A percentile compares a stretch with the other conserved stretches of the same genome.
These are phyloP conservation scores for Podotricha telesiphe DNA, from an alignment of 2,888 invertebrate species.

Conservation along the genomic window DNA sequence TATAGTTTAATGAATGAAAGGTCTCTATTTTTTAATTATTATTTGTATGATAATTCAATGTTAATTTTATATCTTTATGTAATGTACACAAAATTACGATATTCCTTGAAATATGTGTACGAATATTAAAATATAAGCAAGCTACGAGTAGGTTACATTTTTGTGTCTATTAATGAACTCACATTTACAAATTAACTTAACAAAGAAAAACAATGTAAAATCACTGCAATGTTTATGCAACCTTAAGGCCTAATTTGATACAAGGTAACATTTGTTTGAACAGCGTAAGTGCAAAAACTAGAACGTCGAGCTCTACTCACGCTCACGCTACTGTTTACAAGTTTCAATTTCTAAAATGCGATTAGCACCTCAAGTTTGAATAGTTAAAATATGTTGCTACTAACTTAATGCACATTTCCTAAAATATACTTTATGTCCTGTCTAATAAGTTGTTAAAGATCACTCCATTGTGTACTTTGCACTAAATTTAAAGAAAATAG, in stretches of 20 bases:
- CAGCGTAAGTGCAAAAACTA: constrained; percentile 49
- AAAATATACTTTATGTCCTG: neutral
- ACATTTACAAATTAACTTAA: neutral
- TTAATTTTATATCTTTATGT: neutral
- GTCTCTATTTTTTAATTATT: neutral
- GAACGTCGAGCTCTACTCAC: constrained; percentile 42
- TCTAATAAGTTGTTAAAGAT: too few relatives aligned
- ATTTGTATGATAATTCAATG: constrained; percentile 2
- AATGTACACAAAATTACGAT: neutral
- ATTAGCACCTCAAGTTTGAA: constrained; percentile 25
- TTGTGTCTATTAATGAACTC: neutral
- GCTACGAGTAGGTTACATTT: neutral
- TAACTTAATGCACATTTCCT: neutral
- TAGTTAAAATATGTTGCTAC: neutral
- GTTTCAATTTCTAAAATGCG: constrained; percentile 41
- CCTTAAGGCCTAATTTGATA: constrained; percentile 53
- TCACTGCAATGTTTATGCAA: constrained; percentile 55
- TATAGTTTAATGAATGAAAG: neutral
- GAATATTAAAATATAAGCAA: neutral
- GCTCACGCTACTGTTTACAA: constrained; percentile 35
- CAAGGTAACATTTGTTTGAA: constrained; percentile 65
- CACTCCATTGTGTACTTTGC: too few relatives aligned
- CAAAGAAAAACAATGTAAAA: constrained; percentile 22
- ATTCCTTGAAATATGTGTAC: neutral
- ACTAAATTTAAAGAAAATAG: neutral